Percentiles rank a stretch among this genome's conserved stretches.
phyloP scores from a whole-genome alignment of 2,113 vertebrate genomes.

The Rhinoderma darwinii region DNA sequence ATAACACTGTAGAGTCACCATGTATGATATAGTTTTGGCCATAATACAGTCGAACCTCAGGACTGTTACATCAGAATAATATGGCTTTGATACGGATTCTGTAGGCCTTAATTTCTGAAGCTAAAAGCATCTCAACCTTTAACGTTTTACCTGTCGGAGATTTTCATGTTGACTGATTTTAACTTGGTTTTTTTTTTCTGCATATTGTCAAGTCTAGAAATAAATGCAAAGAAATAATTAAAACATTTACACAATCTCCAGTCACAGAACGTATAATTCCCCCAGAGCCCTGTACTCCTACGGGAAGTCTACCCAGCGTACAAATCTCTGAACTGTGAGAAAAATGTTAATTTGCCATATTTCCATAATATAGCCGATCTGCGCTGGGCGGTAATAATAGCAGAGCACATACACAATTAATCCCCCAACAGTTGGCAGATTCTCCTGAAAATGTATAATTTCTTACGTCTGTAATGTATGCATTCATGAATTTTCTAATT shows the following conservation, averaged over 20 bases:
- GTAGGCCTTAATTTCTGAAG: background rate
- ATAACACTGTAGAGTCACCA: too few relatives aligned
- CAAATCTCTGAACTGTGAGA: constrained; percentile 50
- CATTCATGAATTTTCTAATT: constrained; percentile 3
- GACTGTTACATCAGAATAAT: background rate
- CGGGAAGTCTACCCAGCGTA: constrained; percentile 16
- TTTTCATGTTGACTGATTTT: background rate
- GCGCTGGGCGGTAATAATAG: constrained; percentile 27
- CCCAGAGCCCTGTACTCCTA: background rate
- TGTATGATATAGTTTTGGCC: background rate
- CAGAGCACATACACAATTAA: constrained; percentile 38
- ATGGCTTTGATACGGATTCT: background rate
- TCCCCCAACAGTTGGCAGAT: constrained; percentile 28
- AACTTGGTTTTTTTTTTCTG: background rate
- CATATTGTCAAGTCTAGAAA: constrained; percentile 2
- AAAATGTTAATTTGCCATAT: constrained; percentile 54
- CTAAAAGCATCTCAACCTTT: background rate
- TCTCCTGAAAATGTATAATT: background rate
- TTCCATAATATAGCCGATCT: constrained; percentile 42
- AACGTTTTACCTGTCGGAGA: background rate
- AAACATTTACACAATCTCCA: constrained; percentile 14
- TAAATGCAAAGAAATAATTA: constrained; percentile 24
- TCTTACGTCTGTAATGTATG: constrained; percentile 2
- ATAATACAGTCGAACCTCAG: background rate
- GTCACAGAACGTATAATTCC: constrained; percentile 34